These are phyloP conservation scores for Leptarthrus brevirostris DNA, from an alignment of 2,888 invertebrate species.

Conservation along the genomic window DNA sequence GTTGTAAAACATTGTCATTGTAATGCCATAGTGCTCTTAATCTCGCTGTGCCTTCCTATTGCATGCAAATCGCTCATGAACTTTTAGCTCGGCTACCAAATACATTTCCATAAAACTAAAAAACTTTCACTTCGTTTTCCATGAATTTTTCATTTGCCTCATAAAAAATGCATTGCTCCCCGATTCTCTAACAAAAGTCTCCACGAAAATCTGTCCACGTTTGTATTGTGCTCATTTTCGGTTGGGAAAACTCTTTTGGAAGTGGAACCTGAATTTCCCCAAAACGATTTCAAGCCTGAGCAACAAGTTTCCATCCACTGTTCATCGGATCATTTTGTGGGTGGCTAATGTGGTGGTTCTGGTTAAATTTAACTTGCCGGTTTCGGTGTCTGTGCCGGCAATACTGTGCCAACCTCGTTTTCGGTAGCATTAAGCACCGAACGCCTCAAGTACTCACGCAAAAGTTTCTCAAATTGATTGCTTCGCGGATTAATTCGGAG, in stretches of 20 bases:
- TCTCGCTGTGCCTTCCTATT: too few species aligned
- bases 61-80: too few species aligned
- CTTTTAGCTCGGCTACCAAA: too few species aligned
- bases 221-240: neutral
- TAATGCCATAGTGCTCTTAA: too few species aligned
- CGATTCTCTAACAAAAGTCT: neutral
- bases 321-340: neutral
- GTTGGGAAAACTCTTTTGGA: neutral
- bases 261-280: constrained; percentile 29
- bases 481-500: constrained; percentile 34
- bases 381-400: too few species aligned
- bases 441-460: neutral
- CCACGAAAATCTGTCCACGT: neutral
- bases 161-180: neutral
- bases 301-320: constrained; percentile 24
- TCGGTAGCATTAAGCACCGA: neutral
- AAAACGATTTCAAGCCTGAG: too few species aligned
- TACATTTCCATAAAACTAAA: neutral
- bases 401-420: too few species aligned
- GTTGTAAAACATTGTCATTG: too few species aligned
- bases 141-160: neutral
- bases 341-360: too few species aligned
- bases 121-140: constrained; percentile 34
- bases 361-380: too few species aligned
- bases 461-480: constrained; percentile 4